Base-by-base conservation (phyloP, 23 tunicate genomes). In the Corella eumyota region DNA sequence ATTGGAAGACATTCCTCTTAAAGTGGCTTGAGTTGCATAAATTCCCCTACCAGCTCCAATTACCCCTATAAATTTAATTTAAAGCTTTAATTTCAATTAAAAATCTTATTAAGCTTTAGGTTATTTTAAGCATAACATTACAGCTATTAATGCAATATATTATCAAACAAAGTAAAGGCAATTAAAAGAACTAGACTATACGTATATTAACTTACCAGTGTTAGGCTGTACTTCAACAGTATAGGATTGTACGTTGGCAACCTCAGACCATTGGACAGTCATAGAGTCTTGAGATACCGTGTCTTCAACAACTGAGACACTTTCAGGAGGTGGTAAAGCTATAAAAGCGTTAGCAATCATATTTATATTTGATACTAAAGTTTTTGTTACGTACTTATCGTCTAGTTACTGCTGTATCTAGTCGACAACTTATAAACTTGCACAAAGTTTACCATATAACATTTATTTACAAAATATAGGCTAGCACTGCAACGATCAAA, bases 1-100 rank as follows among this genome's bases (percentile, higher is more conserved):
- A 51, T 90, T 79, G 3, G 97, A 45, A 6, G 97, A 83, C 69
- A 90, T 30, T 33, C 97, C 97, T 2, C 65, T 73, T 19, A 90
- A 64, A 30, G 60, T 61, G 6, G 70, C 63, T 1, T 51, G 28
- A 17, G 76, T 72, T 21, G 79, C 36, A 30, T 79, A 73, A 30
- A 68, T 62, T 27, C 80, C 80, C 1, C 65, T 34, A 0, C 90
- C 97, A 15, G 82, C 58, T 26, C 97, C 97, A 62, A 72, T 67
- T 0, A 90, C 73, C 11, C 97, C 97, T 76, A 56, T 23, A 57
- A 32, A 7, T n/a, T n/a, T n/a, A n/a, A n/a, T n/a, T n/a, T n/a
- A n/a, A n/a, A n/a, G n/a, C n/a, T n/a, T n/a, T n/a, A n/a, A n/a
- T n/a, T n/a, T n/a, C n/a, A n/a, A n/a, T n/a, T 45, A 26, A 0